phyloP scores from a whole-genome alignment of 1,140 invertebrate species.

The Meteorus sp. region DNA sequence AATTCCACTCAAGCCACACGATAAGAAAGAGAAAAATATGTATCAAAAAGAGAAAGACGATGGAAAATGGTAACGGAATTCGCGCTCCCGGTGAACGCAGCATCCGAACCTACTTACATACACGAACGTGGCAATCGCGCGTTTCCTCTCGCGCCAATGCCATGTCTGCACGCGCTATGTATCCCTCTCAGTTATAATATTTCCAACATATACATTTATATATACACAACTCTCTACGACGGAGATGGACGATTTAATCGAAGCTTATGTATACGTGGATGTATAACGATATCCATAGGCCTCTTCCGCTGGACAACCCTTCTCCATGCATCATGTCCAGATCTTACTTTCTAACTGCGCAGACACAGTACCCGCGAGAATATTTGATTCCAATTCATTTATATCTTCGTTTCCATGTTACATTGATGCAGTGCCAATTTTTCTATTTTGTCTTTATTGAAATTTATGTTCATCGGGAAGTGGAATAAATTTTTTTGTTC shows the following conservation, averaged over 20 bases:
- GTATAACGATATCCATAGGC: neutral
- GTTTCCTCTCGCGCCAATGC: conserved; percentile 40
- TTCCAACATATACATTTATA: neutral
- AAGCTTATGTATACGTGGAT: conserved; percentile 5
- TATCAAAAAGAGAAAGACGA: conserved; percentile 20
- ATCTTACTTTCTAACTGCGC: conserved; percentile 29
- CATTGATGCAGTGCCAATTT: no score
- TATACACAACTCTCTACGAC: conserved; percentile 22
- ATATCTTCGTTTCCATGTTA: no score
- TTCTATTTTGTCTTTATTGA: no score
- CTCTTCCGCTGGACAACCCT: neutral
- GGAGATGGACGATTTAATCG: conserved; percentile 30
- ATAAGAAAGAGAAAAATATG: neutral
- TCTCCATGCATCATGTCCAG: neutral
- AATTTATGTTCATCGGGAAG: no score
- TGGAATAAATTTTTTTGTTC: no score
- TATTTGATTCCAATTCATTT: no score
- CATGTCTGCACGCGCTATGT: neutral
- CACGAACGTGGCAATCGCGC: conserved; percentile 34
- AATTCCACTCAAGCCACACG: conserved; percentile 3
- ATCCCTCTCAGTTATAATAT: conserved; percentile 5
- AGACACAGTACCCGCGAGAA: no score
- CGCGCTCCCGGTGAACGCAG: conserved; percentile 30
- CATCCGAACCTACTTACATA: conserved; percentile 33
- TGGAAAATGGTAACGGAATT: conserved; percentile 37